These are phyloP conservation scores for Opisthocomus hoazin DNA, from an alignment of 2,113 vertebrate species.

Conservation along the genomic window DNA sequence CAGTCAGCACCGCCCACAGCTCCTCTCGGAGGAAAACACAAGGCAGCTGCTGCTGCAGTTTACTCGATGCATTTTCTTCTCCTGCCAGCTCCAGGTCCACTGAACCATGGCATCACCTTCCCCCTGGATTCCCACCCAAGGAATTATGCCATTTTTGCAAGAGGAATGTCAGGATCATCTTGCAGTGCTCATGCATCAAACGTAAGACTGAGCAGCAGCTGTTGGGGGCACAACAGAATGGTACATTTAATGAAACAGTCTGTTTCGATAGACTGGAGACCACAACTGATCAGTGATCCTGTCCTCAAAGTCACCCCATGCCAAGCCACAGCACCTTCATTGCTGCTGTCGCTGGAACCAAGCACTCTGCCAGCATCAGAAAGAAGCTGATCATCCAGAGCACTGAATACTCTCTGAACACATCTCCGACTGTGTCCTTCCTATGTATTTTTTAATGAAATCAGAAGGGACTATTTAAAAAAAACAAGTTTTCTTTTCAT, in stretches of 20 bases:
- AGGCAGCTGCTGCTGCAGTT: background rate
- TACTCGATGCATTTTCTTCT: background rate
- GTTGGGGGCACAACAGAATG: background rate
- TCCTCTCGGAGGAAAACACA: background rate
- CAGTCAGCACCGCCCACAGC: background rate
- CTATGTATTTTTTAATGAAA: background rate
- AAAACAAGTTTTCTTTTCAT: background rate
- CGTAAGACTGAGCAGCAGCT: background rate
- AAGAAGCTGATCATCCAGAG: background rate
- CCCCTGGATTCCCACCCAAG: background rate
- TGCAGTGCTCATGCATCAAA: background rate
- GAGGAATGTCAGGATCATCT: background rate
- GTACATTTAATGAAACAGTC: background rate
- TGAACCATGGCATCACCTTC: accelerated
- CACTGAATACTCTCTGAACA: background rate
- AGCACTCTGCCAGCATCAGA: background rate
- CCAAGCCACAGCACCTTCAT: background rate
- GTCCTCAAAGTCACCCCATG: background rate
- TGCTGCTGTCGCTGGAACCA: background rate
- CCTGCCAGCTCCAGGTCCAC: background rate
- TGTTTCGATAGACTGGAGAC: background rate
- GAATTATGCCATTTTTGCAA: background rate
- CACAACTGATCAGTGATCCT: background rate
- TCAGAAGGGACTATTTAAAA: background rate
- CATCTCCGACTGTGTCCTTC: background rate